Conservation (phyloP, 2,797 vertebrate genomes). For the Picus viridis region DNA sequence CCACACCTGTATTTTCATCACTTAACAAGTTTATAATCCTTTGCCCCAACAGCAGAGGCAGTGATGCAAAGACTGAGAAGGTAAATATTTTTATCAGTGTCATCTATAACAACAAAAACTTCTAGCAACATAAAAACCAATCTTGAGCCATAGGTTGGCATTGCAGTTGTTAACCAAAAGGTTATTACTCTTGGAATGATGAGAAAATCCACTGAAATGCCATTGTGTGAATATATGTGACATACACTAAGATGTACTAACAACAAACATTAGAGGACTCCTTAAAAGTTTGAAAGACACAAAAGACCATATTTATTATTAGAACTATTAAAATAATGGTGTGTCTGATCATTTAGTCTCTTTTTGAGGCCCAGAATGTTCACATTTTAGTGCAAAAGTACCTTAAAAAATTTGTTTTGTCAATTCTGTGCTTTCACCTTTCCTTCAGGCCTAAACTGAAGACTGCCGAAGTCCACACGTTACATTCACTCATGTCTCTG, state of each 20-base stretch:
- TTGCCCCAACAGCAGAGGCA: neutral
- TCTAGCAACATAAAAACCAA: neutral
- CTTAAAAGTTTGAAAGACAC: neutral
- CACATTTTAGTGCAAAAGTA: neutral
- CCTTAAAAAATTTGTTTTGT: neutral
- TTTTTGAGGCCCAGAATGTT: neutral
- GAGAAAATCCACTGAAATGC: neutral
- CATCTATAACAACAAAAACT: neutral
- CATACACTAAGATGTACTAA: neutral
- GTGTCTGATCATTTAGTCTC: neutral
- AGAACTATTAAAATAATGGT: neutral
- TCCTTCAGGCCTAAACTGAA: neutral
- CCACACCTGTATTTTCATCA: neutral
- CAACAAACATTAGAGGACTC: neutral
- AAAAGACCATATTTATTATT: neutral
- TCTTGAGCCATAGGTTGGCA: neutral
- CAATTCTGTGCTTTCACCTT: neutral
- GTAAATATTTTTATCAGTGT: neutral
- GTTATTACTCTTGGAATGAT: neutral
- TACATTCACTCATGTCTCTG: neutral
- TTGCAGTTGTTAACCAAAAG: neutral
- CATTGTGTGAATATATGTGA: rapidly evolving
- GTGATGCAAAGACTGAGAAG: neutral
- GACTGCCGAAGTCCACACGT: rapidly evolving
- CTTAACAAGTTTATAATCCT: neutral